Conservation (phyloP, 2,113 vertebrate species). For the Macquaria australasica region DNA sequence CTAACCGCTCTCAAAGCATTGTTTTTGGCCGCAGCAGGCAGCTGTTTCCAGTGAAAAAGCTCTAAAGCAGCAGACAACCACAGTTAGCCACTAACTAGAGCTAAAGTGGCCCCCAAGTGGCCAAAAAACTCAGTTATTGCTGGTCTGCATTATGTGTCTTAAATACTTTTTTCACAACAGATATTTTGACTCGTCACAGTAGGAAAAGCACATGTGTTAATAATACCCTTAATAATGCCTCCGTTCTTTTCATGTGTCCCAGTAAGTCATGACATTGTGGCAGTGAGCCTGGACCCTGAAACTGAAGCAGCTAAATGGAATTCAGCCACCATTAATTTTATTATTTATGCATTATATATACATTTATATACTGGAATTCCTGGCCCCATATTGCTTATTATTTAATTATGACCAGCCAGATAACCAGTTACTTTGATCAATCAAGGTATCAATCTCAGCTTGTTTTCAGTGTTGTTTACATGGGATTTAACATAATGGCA, state of each 20-base stretch:
- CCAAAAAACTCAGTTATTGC: neutral
- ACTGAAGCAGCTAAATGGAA: neutral
- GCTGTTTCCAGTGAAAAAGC: neutral
- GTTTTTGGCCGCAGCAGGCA: neutral
- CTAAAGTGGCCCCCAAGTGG: neutral
- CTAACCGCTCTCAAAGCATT: neutral
- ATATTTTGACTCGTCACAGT: neutral
- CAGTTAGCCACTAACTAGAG: neutral
- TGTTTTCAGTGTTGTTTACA: neutral
- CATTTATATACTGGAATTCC: no score
- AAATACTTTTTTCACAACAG: neutral
- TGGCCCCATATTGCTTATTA: neutral
- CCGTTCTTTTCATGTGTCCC: neutral
- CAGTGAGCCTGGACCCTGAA: neutral
- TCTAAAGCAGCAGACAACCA: neutral
- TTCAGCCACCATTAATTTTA: neutral
- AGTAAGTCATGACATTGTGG: neutral
- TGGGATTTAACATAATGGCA: neutral
- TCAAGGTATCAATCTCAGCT: neutral
- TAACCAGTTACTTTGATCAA: neutral
- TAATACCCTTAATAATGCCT: neutral
- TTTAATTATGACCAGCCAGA: neutral
- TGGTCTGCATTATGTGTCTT: neutral
- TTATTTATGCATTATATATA: no score
- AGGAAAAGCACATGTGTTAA: neutral